Conservation (phyloP, 2,113 vertebrate species). For the Morone saxatilis region DNA sequence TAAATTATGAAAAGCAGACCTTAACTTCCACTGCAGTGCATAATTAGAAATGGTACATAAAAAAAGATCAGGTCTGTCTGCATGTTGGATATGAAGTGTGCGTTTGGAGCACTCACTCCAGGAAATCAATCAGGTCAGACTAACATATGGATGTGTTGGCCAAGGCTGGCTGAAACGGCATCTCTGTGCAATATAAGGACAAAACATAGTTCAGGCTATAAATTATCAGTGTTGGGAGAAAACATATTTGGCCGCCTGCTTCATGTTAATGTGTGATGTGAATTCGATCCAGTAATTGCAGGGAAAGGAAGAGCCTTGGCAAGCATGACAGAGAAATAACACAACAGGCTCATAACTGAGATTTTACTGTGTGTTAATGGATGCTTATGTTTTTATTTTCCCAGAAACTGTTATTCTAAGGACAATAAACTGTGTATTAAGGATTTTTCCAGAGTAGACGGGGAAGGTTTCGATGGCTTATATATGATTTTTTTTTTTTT, state of each 20-base stretch:
- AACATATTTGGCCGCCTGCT: conserved; percentile 56
- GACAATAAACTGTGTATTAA: conserved; percentile 58
- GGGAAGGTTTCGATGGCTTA: neutral
- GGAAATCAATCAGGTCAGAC: conserved; percentile 48
- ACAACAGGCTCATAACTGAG: conserved; percentile 64
- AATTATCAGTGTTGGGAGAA: conserved; percentile 51
- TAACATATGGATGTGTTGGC: conserved; percentile 51
- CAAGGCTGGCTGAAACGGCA: conserved; percentile 14
- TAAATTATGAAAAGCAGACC: conserved; percentile 70
- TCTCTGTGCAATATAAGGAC: conserved; percentile 45
- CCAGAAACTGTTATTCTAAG: conserved; percentile 64
- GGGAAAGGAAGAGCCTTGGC: conserved; percentile 60
- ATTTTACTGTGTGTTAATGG: conserved; percentile 74
- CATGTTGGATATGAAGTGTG: conserved; percentile 18
- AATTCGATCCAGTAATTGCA: conserved; percentile 73
- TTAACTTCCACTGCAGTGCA: conserved; percentile 55
- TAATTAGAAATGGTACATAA: conserved; percentile 65
- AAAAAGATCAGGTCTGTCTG: conserved; percentile 21
- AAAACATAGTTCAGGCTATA: conserved; percentile 51
- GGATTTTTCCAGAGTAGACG: conserved; percentile 39
- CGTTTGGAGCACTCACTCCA: conserved; percentile 23
- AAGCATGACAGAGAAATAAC: conserved; percentile 57
- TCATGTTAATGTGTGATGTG: conserved; percentile 73
- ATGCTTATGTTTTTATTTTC: conserved; percentile 67
- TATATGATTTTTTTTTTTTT: neutral